phyloP scores from a whole-genome alignment of 2,888 invertebrate genomes.

The Drosophila tanythrix region DNA sequence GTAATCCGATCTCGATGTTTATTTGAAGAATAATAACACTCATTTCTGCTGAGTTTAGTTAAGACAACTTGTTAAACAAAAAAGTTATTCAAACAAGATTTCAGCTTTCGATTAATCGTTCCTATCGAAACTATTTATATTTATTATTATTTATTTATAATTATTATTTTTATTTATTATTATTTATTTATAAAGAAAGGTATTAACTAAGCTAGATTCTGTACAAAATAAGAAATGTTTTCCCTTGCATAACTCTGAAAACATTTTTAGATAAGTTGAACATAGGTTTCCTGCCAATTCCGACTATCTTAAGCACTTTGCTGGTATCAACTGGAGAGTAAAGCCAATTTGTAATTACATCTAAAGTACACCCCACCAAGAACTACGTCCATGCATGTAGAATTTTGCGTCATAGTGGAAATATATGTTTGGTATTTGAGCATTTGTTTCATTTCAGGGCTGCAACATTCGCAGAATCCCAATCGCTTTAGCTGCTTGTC shows the following conservation, averaged over 20 bases:
- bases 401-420: background rate
- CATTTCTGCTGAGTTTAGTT: too few relatives aligned
- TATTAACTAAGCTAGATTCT: background rate
- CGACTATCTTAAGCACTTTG: background rate
- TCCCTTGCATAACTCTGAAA: background rate
- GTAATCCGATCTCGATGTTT: background rate
- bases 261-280: too few relatives aligned
- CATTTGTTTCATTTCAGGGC: conserved; percentile 49
- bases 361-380: background rate
- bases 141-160: background rate
- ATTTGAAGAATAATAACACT: background rate
- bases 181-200: background rate
- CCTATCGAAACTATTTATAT: too few relatives aligned
- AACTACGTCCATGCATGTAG: conserved; percentile 11
- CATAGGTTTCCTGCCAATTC: background rate
- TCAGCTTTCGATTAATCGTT: background rate
- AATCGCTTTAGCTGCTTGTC: conserved; percentile 57
- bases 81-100: background rate
- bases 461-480: conserved; percentile 61
- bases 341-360: background rate
- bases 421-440: background rate
- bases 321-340: background rate
- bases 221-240: background rate
- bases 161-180: too few relatives aligned
- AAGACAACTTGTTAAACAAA: background rate